Evolutionary conservation across 2,888 invertebrate genomes (phyloP), one percentile per base, ranked within the genome.

Genomic region (Rosalia funebris): DNA sequence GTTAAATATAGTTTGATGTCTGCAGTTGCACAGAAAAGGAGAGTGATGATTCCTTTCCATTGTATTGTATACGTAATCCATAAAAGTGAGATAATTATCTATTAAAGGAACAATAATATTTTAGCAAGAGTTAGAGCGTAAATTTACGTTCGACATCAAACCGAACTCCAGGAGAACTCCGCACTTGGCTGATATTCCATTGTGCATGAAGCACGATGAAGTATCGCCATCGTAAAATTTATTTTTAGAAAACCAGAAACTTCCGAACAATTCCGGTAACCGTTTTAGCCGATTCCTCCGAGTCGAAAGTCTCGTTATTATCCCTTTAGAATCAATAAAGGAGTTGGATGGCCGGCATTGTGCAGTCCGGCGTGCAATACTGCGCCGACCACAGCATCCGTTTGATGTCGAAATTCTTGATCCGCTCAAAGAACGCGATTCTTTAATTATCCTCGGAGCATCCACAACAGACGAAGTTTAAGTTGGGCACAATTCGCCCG

Each of bases 401-500:
- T 66, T 66, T 66, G 66, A 66, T 63, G 63, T 63, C 34, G 56
- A 46, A 34, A 57, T 64, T 58, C 56, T 60, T 52, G 57, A 48
- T 44, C 48, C 53, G 56, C 32, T 61, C 59, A 53, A 55, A 58
- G 54, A 48, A 55, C 47, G 39, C 56, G 54, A 64, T 59, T 65
- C 60, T 58, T 59, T 61, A 61, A 61, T 61, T 61, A 60, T 60
- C 60, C 39, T 60, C 48, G 39, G 44, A 45, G 56, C 47, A 39
- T 57, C 54, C 48, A 54, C 55, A 56, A 55, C 42, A 56, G 55
- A 60, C 48, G 60, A 50, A 60, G 50, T 60, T 53, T 42, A 31
- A 41, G 50, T 50, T 25, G 31, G 42, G 31, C 42, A 39, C 39
- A 25, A 50, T 50, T 50, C 20, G 39, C 48, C 36, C 17, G 48